Evolutionary conservation across 2,888 invertebrate species (phyloP), one percentile per base, ranked within the genome.

Genomic region (Lamproptera curius): DNA sequence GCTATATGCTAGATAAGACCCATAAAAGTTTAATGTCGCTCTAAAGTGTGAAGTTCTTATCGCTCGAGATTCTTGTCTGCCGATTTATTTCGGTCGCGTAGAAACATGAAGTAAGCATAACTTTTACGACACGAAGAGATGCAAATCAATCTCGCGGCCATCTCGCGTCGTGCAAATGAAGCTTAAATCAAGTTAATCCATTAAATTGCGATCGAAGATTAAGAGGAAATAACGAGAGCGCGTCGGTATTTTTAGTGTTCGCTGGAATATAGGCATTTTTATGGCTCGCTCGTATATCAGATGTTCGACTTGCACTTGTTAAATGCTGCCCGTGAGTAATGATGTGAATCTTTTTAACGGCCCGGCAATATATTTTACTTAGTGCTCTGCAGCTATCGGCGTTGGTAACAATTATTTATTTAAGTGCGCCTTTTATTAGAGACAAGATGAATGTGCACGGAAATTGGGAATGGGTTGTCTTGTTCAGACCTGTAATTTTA

Each of bases 111-210:
- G 26, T 37, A 42, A 37, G 33, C 42, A 23, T 35, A 16, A 11
- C 11, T 38, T 38, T 23, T 26, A 16, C 39, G n/a, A 31, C n/a
- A n/a, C 34, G 26, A 34, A n/a, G 33, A 31, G 34, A 46, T 16
- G 23, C 34, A 37, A 16, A 38, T 16, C 33, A 42, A 42, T 42
- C 47, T 13, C 36, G 20, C 10, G 34, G 39, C 33, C 9, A 43
- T 48, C 48, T 42, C 31, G 14, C 48, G 33, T 39, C 34, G 48
- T 43, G 39, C 43, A 48, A 43, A 48, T 48, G 39, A 48, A 43
- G 26, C 39, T 48, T 43, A 43, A 48, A 48, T 48, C 43, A 48
- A 48, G 48, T 48, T 48, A 39, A 48, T 43, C 38, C 43, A 48
- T 48, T 43, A 48, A 48, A 35, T 43, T 42, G 48, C 38, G 48